These are phyloP conservation scores for Cathartes aura DNA, from an alignment of 2,113 vertebrate species.

Conservation along the genomic window DNA sequence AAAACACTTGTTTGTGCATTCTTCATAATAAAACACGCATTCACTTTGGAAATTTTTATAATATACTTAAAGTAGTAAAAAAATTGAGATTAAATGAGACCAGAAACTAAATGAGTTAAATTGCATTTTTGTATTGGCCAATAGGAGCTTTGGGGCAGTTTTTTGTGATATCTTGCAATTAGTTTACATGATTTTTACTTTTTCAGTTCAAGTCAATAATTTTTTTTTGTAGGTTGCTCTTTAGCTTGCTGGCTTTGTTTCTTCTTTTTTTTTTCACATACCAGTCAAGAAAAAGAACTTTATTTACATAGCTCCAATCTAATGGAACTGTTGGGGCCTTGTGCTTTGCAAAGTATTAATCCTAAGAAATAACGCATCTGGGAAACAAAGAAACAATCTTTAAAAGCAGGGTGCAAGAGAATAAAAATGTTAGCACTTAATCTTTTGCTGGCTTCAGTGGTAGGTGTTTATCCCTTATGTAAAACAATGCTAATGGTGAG, in stretches of 20 bases:
- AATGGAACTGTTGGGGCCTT: not conserved
- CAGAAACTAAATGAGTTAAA: not conserved
- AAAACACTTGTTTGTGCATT: not conserved
- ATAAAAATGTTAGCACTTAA: not conserved
- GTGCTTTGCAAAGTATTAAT: not conserved
- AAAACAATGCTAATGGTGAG: slow-evolving; percentile 48
- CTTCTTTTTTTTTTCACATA: not conserved
- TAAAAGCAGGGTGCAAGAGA: not conserved
- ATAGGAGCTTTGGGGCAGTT: not conserved
- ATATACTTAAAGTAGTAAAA: not conserved
- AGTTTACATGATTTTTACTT: not conserved
- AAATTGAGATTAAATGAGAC: not conserved
- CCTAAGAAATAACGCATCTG: not conserved
- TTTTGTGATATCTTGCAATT: not conserved
- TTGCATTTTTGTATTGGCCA: not conserved
- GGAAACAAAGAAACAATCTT: not conserved
- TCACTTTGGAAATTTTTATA: not conserved
- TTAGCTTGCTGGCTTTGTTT: not conserved
- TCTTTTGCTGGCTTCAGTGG: not conserved
- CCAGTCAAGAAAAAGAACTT: not conserved
- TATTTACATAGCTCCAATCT: not conserved
- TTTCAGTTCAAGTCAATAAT: not conserved
- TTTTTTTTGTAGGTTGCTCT: not conserved
- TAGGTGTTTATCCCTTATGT: slow-evolving; percentile 22
- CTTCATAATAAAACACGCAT: not conserved